Conservation (phyloP, 2,113 vertebrate species). For the Thamnaconus septentrionalis region DNA sequence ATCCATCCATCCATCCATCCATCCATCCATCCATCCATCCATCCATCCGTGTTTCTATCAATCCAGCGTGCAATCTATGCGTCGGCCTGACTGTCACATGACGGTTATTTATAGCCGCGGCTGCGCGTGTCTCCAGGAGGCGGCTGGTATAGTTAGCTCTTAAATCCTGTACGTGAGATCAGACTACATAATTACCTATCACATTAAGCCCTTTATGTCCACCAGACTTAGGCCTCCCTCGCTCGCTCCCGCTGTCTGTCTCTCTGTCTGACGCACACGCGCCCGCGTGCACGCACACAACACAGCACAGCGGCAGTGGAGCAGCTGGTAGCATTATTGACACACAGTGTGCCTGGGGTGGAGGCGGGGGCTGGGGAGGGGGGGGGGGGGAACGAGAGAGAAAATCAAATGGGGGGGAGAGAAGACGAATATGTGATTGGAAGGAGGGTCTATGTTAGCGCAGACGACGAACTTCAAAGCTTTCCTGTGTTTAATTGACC, state of each 20-base stretch:
- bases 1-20: slow-evolving; percentile 21
- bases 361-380: slow-evolving; percentile 23
- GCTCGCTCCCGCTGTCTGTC: slow-evolving; percentile 7
- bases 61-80: slow-evolving; percentile 21
- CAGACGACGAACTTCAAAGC: slow-evolving; percentile 44
- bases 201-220: slow-evolving; percentile 75
- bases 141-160: slow-evolving; percentile 35
- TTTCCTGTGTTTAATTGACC: slow-evolving; percentile 31
- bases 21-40: slow-evolving; percentile 51
- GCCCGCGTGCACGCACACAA: slow-evolving; percentile 31
- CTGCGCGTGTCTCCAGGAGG: background rate
- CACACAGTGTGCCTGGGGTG: slow-evolving; percentile 58
- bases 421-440: slow-evolving; percentile 58
- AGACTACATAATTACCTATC: slow-evolving; percentile 79
- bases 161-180: slow-evolving; percentile 79
- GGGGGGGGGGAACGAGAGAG: slow-evolving; percentile 23
- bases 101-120: slow-evolving; percentile 15
- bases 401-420: slow-evolving; percentile 39
- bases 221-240: slow-evolving; percentile 59
- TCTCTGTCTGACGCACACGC: slow-evolving; percentile 1
- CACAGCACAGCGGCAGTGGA: slow-evolving; percentile 50
- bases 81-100: slow-evolving; percentile 48
- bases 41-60: no score
- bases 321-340: slow-evolving; percentile 77
- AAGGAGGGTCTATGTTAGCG: slow-evolving; percentile 49